Base-by-base conservation (phyloP, 2,797 vertebrate species). In the Fringilla coelebs region DNA sequence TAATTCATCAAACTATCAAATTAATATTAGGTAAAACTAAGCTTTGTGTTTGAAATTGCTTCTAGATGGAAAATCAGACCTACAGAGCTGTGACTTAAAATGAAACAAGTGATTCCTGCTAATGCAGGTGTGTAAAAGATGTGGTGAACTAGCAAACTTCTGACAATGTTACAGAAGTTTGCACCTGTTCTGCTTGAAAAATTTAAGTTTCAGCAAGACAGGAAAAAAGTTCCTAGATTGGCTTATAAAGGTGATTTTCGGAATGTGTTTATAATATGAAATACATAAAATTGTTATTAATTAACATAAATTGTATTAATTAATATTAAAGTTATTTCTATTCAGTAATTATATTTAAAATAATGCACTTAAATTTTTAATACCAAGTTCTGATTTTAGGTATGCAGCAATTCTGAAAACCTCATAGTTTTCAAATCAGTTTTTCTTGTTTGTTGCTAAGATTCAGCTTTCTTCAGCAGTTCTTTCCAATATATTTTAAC, bases 11-110 rank as follows among this genome's bases (percentile, higher is more conserved):
- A 91, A 93, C 54, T 61, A 29, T 79, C n/a, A 86, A 96, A 96
- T 94, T 63, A 97, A 97, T 97, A 90, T 94, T 97, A 96, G 95
- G 63, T 96, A 94, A 97, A 97, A 96, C 95, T 91, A 96, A 78
- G 74, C 65, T 94, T 94, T 26, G 38, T 85, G 36, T 95, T 97
- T 82, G 88, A 94, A 97, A 97, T 95, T 91, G 49, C 67, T 92
- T 95, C 91, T 95, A 11, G 82, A 91, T 95, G 61, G 84, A 96
- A 96, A 97, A 90, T 88, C 52, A 73, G 80, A 92, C 81, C 96
- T 95, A 90, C 87, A 81, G 45, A 96, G 41, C 29, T 3, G 9
- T 32, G 88, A 96, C 93, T 96, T 97, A 68, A 96, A 96, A 92
- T 77, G 38, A 95, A 97, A 93, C 67, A 43, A 88, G 63, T 0